Percentiles rank a stretch among this genome's conserved stretches.
Evolutionary conservation across 2,113 vertebrate genomes (phyloP).

Genomic region (Ictalurus punctatus): DNA sequence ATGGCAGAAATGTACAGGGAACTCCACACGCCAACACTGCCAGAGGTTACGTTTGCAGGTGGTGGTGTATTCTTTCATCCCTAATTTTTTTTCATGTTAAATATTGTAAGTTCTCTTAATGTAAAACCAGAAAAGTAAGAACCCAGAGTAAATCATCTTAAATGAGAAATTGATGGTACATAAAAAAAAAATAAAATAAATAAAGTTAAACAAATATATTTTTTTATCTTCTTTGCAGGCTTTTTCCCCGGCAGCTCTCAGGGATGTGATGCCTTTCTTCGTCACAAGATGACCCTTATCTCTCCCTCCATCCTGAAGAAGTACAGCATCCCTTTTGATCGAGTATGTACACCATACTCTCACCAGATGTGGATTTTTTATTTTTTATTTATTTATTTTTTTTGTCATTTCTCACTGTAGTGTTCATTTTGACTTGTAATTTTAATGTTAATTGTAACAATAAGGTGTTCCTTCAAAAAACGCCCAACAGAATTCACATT

Average conservation of each 20-base stretch:
- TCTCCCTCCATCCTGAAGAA: conserved; percentile 98
- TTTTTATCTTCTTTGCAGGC: conserved; percentile 67
- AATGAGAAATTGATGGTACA: background rate
- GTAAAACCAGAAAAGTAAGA: background rate
- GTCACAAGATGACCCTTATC: conserved; percentile 99
- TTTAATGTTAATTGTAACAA: background rate
- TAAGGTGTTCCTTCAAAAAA: background rate
- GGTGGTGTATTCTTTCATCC: background rate
- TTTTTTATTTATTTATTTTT: no score
- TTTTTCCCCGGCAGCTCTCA: conserved; percentile 98
- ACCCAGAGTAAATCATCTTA: background rate
- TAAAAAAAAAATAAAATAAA: no score
- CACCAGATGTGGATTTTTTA: background rate
- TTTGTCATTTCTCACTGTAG: background rate
- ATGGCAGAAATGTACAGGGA: background rate
- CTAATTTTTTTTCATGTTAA: background rate
- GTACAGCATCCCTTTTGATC: conserved; percentile 93
- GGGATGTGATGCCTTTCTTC: conserved; percentile 95
- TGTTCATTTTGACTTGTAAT: background rate
- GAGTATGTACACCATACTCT: conserved; percentile 74
- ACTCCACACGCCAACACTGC: background rate
- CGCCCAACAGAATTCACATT: background rate
- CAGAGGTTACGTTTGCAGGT: background rate
- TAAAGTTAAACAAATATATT: no score
- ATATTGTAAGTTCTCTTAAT: background rate